Evolutionary conservation across 1,140 invertebrate genomes (phyloP).

Genomic region (Maconellicoccus hirsutus): DNA sequence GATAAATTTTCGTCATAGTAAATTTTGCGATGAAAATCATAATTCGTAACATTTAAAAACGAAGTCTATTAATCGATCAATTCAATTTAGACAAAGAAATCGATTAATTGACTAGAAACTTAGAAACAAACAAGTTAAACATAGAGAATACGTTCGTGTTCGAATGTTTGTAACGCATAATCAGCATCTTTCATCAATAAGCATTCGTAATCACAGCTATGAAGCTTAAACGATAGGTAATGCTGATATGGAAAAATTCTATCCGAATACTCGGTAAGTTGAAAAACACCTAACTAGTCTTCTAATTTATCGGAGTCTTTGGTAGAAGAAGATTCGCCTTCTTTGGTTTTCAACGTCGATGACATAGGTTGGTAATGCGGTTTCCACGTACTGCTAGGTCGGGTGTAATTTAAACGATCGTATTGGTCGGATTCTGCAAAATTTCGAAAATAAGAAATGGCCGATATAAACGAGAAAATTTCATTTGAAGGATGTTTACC

Average conservation of each 20-base stretch:
- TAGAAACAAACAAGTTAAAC: neutral
- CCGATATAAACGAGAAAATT: neutral
- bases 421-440: slow-evolving; percentile 56
- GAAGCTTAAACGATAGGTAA: too few species aligned
- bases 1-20: too few species aligned
- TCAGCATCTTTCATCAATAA: too few species aligned
- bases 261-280: too few species aligned
- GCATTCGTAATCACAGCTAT: too few species aligned
- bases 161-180: too few species aligned
- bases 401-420: slow-evolving; percentile 73
- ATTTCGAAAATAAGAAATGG: slow-evolving; percentile 16
- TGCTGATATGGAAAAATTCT: too few species aligned
- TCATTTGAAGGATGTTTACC: neutral
- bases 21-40: too few species aligned
- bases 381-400: slow-evolving; percentile 64
- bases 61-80: neutral
- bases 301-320: neutral
- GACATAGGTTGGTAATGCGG: slow-evolving; percentile 72
- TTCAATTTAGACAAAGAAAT: neutral
- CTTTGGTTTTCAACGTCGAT: slow-evolving; percentile 34
- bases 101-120: neutral
- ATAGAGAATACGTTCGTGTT: too few species aligned
- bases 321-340: neutral
- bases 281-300: neutral
- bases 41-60: too few species aligned